Conservation (phyloP, 2,888 invertebrate species). For the Yponomeuta sedellus region DNA sequence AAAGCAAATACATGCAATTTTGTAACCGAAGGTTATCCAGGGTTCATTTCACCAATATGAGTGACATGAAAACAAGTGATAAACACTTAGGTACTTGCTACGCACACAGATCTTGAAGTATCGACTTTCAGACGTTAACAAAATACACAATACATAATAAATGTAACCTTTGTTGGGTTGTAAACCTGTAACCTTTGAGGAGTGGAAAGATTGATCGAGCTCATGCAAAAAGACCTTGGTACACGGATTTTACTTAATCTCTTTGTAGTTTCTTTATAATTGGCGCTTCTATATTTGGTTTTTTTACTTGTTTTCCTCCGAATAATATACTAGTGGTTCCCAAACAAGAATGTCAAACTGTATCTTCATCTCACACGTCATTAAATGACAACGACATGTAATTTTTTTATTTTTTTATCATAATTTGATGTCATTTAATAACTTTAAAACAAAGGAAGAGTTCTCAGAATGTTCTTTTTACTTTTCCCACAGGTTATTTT, state of each 20-base stretch:
- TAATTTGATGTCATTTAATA: too few relatives aligned
- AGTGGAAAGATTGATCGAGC: background rate
- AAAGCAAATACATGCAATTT: slow-evolving; percentile 7
- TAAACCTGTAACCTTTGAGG: background rate
- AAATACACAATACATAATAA: background rate
- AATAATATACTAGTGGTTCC: too few relatives aligned
- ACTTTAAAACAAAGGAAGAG: too few relatives aligned
- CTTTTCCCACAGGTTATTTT: too few relatives aligned
- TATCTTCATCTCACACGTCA: too few relatives aligned
- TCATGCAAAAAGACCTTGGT: background rate
- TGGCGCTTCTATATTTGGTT: background rate
- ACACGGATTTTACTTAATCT: background rate
- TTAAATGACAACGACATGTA: too few relatives aligned
- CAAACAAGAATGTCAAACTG: too few relatives aligned
- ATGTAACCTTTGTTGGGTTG: background rate
- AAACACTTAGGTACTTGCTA: background rate
- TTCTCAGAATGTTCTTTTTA: too few relatives aligned
- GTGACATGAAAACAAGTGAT: slow-evolving; percentile 12
- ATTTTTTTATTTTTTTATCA: too few relatives aligned
- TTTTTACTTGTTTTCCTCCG: background rate
- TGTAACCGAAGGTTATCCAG: slow-evolving; percentile 12
- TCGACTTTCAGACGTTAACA: background rate
- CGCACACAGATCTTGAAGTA: background rate
- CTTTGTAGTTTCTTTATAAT: background rate
- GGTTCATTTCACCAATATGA: slow-evolving; percentile 6